Conservation (phyloP, 2,797 vertebrate genomes). For the Takifugu ocellatus region DNA sequence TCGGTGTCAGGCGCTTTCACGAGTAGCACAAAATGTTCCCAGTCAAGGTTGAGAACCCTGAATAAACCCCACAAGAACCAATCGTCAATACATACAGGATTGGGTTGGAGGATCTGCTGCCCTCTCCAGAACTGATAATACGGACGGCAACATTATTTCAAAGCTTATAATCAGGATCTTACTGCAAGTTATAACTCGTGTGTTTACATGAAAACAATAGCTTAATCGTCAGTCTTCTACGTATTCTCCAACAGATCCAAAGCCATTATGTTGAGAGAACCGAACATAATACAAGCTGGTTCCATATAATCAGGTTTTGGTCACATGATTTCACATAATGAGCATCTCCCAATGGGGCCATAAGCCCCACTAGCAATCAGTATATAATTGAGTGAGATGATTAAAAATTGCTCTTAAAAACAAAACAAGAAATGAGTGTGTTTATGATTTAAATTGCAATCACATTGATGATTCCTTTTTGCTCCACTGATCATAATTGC, state of each 20-base stretch:
- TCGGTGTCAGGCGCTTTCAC: constrained; percentile 2
- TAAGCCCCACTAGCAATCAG: constrained; percentile 47
- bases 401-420: constrained; percentile 48
- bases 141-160: too few species aligned
- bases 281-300: constrained; percentile 1
- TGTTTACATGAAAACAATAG: too few species aligned
- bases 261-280: neutral
- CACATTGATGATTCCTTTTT: constrained; percentile 35
- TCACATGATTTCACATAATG: constrained; percentile 31
- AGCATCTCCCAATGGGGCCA: constrained; percentile 26
- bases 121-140: too few species aligned
- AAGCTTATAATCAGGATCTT: too few species aligned
- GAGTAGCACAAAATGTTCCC: neutral
- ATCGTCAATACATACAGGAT: too few species aligned
- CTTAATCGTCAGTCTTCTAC: too few species aligned
- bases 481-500: constrained; percentile 35
- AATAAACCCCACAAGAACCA: neutral
- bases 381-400: constrained; percentile 44
- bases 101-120: too few species aligned
- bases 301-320: constrained; percentile 32
- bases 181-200: too few species aligned
- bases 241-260: neutral
- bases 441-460: constrained; percentile 56
- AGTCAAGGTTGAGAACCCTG: too few species aligned
- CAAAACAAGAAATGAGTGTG: constrained; percentile 27